These are phyloP conservation scores for Orchesella cincta DNA, from an alignment of 1,140 invertebrate genomes.

Conservation along the genomic window DNA sequence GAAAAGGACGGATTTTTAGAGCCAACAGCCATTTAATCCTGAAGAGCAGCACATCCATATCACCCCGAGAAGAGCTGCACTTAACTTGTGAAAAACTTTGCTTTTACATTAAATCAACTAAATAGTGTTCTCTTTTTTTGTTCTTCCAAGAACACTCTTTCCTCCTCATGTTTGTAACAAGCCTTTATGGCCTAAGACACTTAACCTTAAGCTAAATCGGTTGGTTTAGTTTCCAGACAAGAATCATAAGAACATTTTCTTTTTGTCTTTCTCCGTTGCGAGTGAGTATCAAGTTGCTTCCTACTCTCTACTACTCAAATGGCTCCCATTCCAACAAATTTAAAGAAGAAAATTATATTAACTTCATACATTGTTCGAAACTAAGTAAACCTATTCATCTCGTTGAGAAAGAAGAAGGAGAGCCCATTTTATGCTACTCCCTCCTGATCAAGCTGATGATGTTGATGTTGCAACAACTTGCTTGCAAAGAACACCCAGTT, in stretches of 20 bases:
- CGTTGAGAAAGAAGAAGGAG: too few relatives aligned
- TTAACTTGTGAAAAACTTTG: conserved; percentile 26
- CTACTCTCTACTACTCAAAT: neutral
- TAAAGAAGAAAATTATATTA: conserved; percentile 27
- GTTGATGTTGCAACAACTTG: too few relatives aligned
- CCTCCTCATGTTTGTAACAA: neutral
- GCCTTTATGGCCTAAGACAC: conserved; percentile 6
- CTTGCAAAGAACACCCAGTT: too few relatives aligned
- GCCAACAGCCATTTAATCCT: conserved; percentile 22
- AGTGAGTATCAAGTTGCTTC: conserved; percentile 8
- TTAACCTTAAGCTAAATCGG: conserved; percentile 10
- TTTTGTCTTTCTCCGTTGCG: neutral
- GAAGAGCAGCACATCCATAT: neutral
- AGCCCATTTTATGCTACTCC: too few relatives aligned
- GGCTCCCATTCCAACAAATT: conserved; percentile 20
- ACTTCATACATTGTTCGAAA: neutral
- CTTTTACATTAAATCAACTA: conserved; percentile 29
- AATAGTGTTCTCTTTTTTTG: conserved; percentile 2
- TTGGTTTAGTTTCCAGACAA: neutral
- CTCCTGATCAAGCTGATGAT: too few relatives aligned
- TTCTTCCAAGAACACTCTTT: conserved; percentile 5
- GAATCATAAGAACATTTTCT: neutral
- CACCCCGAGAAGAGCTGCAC: neutral
- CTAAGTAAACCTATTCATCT: conserved; percentile 23
- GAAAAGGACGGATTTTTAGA: neutral